These are phyloP conservation scores for Paradoxurus hermaphroditus DNA, from an alignment of 2,113 vertebrate genomes.

Conservation along the genomic window DNA sequence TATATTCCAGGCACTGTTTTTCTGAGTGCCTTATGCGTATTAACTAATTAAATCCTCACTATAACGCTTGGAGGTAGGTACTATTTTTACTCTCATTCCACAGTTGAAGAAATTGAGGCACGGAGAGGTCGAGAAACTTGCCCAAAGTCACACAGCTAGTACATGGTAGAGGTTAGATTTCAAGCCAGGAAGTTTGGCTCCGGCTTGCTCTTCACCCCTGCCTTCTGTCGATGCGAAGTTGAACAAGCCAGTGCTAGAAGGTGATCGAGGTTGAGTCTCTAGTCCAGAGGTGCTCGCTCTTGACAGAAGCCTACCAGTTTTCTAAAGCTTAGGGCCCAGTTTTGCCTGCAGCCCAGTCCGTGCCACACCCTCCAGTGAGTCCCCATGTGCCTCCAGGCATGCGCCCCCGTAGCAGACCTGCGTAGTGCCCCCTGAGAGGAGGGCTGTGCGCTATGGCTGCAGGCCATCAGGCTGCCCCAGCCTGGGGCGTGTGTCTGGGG, in stretches of 20 bases:
- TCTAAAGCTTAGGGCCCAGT: neutral
- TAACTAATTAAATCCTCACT: neutral
- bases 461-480: neutral
- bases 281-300: neutral
- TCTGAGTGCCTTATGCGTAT: neutral
- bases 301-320: neutral
- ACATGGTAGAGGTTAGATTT: neutral
- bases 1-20: neutral
- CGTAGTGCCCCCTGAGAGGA: rapidly evolving
- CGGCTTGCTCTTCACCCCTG: neutral
- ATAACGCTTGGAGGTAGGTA: neutral
- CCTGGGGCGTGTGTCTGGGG: no score
- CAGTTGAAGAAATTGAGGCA: neutral
- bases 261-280: neutral
- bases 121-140: neutral
- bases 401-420: no score
- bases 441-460: neutral
- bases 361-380: neutral
- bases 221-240: neutral
- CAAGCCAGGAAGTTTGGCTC: neutral
- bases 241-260: neutral
- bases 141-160: neutral
- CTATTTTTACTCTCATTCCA: neutral
- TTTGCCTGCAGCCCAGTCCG: neutral
- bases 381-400: neutral